Evolutionary conservation across 2,888 invertebrate genomes (phyloP).

Genomic region (Tupiocoris notatus): DNA sequence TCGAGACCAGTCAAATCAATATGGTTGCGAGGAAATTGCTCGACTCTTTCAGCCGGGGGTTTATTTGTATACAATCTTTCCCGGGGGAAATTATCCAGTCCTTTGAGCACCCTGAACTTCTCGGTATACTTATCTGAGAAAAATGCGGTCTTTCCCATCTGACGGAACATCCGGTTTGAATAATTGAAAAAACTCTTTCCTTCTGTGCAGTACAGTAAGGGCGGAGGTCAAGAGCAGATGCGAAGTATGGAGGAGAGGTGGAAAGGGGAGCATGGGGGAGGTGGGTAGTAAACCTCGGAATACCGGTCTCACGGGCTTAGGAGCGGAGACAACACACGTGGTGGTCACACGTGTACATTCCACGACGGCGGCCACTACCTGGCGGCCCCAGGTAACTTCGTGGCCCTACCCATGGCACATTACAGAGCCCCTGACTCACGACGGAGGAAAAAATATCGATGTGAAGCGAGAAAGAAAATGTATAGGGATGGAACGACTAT

Average conservation of each 20-base stretch:
- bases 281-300: background rate
- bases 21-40: no score
- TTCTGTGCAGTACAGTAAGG: background rate
- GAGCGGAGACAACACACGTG: conserved; percentile 18
- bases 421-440: background rate
- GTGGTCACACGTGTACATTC: conserved; percentile 35
- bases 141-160: no score
- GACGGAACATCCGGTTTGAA: no score
- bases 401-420: background rate
- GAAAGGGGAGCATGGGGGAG: background rate
- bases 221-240: background rate
- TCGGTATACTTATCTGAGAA: no score
- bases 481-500: background rate
- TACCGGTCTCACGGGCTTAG: conserved; percentile 20
- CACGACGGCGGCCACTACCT: conserved; percentile 30
- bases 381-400: conserved; percentile 11
- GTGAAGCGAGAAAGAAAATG: background rate
- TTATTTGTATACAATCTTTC: no score
- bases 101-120: no score
- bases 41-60: no score
- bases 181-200: no score
- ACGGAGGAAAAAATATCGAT: background rate
- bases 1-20: no score
- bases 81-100: no score
- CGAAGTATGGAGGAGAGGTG: background rate